A percentile compares a stretch with the other conserved stretches of the same genome.
These are phyloP conservation scores for Chloroceryle inda DNA, from an alignment of 2,797 vertebrate species.

Conservation along the genomic window DNA sequence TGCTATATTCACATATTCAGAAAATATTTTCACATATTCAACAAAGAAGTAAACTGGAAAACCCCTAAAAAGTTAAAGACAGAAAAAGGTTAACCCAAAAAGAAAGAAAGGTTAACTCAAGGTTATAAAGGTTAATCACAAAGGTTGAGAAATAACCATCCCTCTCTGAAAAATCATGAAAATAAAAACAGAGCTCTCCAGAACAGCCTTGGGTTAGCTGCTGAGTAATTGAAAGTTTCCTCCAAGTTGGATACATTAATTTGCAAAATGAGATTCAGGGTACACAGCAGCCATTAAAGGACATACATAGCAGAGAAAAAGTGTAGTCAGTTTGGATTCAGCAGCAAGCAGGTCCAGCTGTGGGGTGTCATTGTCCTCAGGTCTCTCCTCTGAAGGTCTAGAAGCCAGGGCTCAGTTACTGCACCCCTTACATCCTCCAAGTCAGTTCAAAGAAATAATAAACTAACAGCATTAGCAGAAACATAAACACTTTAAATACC, in stretches of 20 bases:
- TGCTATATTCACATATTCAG: background rate
- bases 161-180: background rate
- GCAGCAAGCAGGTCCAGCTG: background rate
- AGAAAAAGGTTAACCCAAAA: background rate
- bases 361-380: background rate
- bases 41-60: background rate
- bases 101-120: background rate
- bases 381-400: background rate
- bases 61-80: background rate
- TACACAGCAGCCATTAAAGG: background rate
- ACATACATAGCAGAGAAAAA: background rate
- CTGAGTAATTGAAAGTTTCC: background rate
- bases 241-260: background rate
- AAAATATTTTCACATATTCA: background rate
- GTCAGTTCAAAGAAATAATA: background rate
- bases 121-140: background rate
- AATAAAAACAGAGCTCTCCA: background rate
- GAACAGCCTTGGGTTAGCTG: background rate
- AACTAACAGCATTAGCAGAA: background rate
- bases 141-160: background rate
- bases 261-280: background rate
- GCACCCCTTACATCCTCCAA: background rate
- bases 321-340: background rate
- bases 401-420: background rate
- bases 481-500: background rate